Evolutionary conservation across 2,888 invertebrate genomes (phyloP).

Genomic region (Caenorhabditis sp.): DNA sequence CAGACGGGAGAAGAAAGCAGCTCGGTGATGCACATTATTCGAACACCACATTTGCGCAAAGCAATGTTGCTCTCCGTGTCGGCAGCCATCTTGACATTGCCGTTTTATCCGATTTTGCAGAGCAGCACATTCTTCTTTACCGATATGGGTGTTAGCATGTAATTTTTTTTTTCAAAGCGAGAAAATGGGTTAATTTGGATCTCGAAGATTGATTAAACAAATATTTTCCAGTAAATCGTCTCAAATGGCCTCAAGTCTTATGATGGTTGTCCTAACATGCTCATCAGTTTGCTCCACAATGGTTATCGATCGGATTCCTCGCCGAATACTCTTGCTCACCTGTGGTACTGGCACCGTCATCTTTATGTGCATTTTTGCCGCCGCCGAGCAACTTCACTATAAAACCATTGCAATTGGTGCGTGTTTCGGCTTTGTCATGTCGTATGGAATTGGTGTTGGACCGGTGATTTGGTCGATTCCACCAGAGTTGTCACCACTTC

Average conservation of each 20-base stretch:
- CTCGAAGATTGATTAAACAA: too few relatives aligned
- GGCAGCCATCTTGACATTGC: slow-evolving; percentile 58
- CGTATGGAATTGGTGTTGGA: slow-evolving; percentile 63
- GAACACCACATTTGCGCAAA: slow-evolving; percentile 52
- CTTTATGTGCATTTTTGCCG: slow-evolving; percentile 39
- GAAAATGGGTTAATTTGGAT: too few relatives aligned
- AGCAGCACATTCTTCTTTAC: slow-evolving; percentile 61
- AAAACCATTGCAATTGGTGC: slow-evolving; percentile 48
- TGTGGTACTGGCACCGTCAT: slow-evolving; percentile 33
- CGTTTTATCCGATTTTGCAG: slow-evolving; percentile 68
- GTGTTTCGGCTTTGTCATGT: slow-evolving; percentile 56
- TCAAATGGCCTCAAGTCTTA: slow-evolving; percentile 58
- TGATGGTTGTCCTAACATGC: slow-evolving; percentile 59
- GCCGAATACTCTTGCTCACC: slow-evolving; percentile 44
- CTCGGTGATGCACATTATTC: slow-evolving; percentile 46
- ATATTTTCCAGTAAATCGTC: slow-evolving; percentile 49
- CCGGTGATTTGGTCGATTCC: slow-evolving; percentile 64
- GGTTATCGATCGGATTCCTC: slow-evolving; percentile 52
- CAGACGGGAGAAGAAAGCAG: not conserved
- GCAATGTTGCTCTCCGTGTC: slow-evolving; percentile 60
- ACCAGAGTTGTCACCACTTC: slow-evolving; percentile 60
- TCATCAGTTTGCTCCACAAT: slow-evolving; percentile 57
- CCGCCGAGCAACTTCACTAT: slow-evolving; percentile 42
- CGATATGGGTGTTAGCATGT: slow-evolving; percentile 48
- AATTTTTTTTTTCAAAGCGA: slow-evolving; percentile 2